These are phyloP conservation scores for Tyrannus savana DNA, from an alignment of 2,113 vertebrate species.

Conservation along the genomic window DNA sequence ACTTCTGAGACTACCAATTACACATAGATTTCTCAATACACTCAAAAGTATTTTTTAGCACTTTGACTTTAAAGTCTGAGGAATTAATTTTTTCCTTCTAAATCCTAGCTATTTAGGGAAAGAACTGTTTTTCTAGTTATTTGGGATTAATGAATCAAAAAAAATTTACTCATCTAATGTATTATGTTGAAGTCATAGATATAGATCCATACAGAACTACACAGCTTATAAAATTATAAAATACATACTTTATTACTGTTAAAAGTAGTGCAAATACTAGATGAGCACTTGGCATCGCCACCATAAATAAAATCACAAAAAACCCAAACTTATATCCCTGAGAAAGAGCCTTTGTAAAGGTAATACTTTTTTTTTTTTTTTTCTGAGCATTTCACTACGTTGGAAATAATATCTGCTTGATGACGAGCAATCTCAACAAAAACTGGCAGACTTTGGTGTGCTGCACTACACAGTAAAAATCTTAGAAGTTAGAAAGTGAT, in stretches of 20 bases:
- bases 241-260: not conserved
- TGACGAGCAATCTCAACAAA: not conserved
- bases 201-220: not conserved
- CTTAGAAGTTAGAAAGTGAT: not conserved
- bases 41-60: not conserved
- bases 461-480: not conserved
- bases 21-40: not conserved
- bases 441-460: not conserved
- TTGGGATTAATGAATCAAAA: not conserved
- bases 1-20: not conserved
- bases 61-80: not conserved
- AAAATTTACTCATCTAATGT: not conserved
- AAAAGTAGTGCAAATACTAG: conserved; percentile 52
- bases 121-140: not conserved
- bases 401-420: not conserved
- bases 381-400: not conserved
- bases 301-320: not conserved
- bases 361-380: not conserved
- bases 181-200: not conserved
- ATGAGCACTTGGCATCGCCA: conserved; percentile 49
- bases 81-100: not conserved
- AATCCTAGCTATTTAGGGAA: not conserved
- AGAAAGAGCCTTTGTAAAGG: not conserved
- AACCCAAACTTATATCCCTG: not conserved
- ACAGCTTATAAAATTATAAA: not conserved